A percentile compares a stretch with the other conserved stretches of the same genome.
Evolutionary conservation across 2,888 invertebrate species (phyloP).

Genomic region (Chalcis sispes): DNA sequence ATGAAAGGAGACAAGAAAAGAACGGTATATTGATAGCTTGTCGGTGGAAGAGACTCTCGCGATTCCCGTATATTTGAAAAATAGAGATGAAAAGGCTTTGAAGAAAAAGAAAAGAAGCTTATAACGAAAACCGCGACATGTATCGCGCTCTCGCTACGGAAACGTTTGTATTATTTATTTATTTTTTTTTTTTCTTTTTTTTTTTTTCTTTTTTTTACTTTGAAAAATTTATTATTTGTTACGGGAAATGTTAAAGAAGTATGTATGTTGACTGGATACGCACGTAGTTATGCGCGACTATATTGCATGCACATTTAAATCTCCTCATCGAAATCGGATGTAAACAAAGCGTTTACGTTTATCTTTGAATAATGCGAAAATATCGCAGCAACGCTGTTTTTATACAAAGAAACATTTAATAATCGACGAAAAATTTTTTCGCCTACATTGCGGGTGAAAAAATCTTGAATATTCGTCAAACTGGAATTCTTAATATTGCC

Average conservation of each 20-base stretch:
- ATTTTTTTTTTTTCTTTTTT: conserved; percentile 22
- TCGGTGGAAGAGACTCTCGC: conserved; percentile 50
- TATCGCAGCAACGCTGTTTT: conserved; percentile 51
- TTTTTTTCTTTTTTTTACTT: neutral
- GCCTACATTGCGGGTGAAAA: no score
- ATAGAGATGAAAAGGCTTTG: conserved; percentile 52
- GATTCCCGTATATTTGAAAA: conserved; percentile 50
- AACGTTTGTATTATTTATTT: conserved; percentile 42
- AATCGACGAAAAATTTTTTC: no score
- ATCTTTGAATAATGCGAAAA: no score
- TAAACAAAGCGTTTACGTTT: no score
- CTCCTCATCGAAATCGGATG: no score
- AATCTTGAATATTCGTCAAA: no score
- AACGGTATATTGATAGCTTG: conserved; percentile 57
- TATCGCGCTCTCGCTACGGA: conserved; percentile 9
- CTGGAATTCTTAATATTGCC: conserved; percentile 20
- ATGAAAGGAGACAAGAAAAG: conserved; percentile 58
- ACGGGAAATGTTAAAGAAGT: conserved; percentile 57
- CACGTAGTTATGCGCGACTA: neutral
- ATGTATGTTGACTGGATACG: conserved; percentile 3
- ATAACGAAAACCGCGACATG: conserved; percentile 14
- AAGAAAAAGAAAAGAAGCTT: conserved; percentile 49
- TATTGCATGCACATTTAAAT: neutral
- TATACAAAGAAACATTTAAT: conserved; percentile 56
- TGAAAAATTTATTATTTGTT: conserved; percentile 17